Percentiles rank a stretch among this genome's conserved stretches.
Evolutionary conservation across 2,113 vertebrate species (phyloP).

Genomic region (Pedetes capensis): DNA sequence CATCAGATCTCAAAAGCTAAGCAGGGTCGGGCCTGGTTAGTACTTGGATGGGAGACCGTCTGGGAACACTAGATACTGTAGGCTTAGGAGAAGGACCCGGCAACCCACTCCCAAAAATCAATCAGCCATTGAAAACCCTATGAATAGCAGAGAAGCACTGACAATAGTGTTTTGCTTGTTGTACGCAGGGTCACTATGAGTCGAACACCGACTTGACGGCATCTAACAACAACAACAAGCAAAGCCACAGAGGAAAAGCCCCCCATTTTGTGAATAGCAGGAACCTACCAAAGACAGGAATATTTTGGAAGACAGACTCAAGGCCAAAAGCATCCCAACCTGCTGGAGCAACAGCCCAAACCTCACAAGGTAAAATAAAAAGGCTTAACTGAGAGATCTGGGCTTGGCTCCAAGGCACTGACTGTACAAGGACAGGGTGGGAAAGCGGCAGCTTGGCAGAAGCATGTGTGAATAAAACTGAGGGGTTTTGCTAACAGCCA

Average conservation of each 20-base stretch:
- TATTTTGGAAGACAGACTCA: not conserved
- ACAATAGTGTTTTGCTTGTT: too few relatives aligned
- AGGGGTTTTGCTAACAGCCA: constrained; percentile 63
- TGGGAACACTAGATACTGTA: too few relatives aligned
- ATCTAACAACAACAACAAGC: too few relatives aligned
- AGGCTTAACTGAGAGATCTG: not conserved
- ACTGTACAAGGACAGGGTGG: constrained; percentile 21
- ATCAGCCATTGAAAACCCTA: too few relatives aligned
- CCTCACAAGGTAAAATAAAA: constrained; percentile 52
- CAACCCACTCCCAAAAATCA: too few relatives aligned
- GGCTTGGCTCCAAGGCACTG: constrained; percentile 61
- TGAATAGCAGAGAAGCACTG: too few relatives aligned
- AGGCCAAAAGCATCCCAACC: not conserved
- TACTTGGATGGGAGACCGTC: too few relatives aligned
- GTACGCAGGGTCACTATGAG: too few relatives aligned
- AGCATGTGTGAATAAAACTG: constrained; percentile 70
- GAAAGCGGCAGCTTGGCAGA: constrained; percentile 62
- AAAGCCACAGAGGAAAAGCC: not conserved
- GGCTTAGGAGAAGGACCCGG: too few relatives aligned
- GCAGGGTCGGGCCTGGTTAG: too few relatives aligned
- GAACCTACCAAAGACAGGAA: not conserved
- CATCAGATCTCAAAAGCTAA: too few relatives aligned
- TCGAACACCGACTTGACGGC: too few relatives aligned
- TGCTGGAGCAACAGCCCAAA: not conserved
- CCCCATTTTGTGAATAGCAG: not conserved